These are phyloP conservation scores for Clarias platycephalus DNA, from an alignment of 2,797 vertebrate species.

Conservation along the genomic window DNA sequence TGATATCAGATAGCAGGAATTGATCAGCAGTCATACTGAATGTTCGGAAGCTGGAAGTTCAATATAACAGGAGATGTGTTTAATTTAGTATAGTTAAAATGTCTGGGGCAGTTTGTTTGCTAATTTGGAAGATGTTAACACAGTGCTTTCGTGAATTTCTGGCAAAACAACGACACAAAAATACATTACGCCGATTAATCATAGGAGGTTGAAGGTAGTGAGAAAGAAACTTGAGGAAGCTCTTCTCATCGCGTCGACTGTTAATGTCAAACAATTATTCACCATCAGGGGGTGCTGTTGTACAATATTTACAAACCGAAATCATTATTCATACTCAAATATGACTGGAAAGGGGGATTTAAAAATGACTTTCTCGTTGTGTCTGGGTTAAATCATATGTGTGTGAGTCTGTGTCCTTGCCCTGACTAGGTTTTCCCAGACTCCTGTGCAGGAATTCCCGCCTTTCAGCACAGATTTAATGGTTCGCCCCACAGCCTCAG, in stretches of 20 bases:
- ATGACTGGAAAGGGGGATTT: neutral
- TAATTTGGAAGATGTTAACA: neutral
- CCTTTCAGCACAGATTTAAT: constrained; percentile 1
- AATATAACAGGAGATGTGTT: too few species aligned
- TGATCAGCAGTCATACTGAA: too few species aligned
- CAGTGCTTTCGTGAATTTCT: too few species aligned
- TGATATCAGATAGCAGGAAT: too few species aligned
- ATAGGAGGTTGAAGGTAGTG: neutral
- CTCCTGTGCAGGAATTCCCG: neutral
- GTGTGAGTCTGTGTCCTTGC: too few species aligned
- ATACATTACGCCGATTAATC: neutral
- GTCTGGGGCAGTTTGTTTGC: neutral
- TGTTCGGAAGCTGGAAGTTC: too few species aligned
- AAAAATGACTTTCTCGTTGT: neutral
- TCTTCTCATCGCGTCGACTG: neutral
- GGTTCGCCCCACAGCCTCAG: neutral
- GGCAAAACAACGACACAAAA: neutral
- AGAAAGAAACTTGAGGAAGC: neutral
- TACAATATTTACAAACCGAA: neutral
- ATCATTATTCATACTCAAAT: neutral
- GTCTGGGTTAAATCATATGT: neutral
- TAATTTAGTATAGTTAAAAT: too few species aligned
- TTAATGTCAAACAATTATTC: neutral
- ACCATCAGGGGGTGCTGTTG: constrained; percentile 12
- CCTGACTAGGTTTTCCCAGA: neutral